Evolutionary conservation across 2,797 vertebrate genomes (phyloP), one percentile per base, ranked within the genome.

Genomic region (Echeneis naucrates): DNA sequence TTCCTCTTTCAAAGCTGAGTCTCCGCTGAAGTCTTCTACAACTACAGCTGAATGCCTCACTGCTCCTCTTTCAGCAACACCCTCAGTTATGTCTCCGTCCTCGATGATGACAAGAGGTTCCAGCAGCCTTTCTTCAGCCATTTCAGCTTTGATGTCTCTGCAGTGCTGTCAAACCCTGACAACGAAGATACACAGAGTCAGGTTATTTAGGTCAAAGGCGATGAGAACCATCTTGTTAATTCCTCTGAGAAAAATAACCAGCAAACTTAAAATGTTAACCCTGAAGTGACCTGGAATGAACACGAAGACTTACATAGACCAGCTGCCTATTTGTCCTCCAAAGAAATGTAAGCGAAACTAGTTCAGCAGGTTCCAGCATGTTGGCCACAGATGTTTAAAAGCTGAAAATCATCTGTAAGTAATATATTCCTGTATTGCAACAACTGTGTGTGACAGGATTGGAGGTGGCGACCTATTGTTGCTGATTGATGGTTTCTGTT

Each of bases 41-140:
- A 2, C 19, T 17, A 60, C 38, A 48, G 30, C 42, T 21, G n/a
- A 67, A 2, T 47, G 0, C 47, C 58, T 54, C 1, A 3, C 53
- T 11, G 51, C 26, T 17, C 33, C 56, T 59, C 13, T 57, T n/a
- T 60, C 66, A 16, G 21, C 10, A 37, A 62, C 78, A 33, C 48
- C 42, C 42, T 78, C 80, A 0, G 47, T 38, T 38, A 67, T 17
- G 61, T 93, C 92, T 54, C 82, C 91, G 23, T 93, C 91, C 40
- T 94, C 92, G 0, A 84, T 84, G 83, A 93, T 93, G 75, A 93
- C 52, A 44, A 94, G 93, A 56, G 72, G 80, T 24, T 89, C 90
- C 81, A 87, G 63, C 61, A 61, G 78, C 55, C 81, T 85, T 68
- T 72, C 83, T 66, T 76, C 87, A 13, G 85, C 71, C 88, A 87